These are phyloP conservation scores for Lordiphosa andalusiaca DNA, from an alignment of 2,888 invertebrate species.

Conservation along the genomic window DNA sequence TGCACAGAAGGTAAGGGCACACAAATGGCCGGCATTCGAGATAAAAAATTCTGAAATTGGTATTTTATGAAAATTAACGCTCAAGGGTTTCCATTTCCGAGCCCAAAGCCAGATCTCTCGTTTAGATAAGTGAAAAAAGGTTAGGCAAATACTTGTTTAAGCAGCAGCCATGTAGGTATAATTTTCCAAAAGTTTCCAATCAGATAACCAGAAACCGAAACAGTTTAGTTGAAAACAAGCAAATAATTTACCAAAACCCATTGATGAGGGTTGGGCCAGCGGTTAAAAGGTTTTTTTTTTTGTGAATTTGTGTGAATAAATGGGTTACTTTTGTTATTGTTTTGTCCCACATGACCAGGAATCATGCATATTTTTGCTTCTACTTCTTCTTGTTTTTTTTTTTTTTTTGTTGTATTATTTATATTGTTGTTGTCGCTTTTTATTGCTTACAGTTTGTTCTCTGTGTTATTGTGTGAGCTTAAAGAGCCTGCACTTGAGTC, in stretches of 20 bases:
- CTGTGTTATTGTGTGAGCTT: constrained; percentile 33
- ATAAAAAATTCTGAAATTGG: constrained; percentile 60
- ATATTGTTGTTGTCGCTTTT: constrained; percentile 37
- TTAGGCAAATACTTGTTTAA: constrained; percentile 59
- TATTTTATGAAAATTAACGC: constrained; percentile 74
- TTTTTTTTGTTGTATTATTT: too few relatives aligned
- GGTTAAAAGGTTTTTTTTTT: constrained; percentile 2
- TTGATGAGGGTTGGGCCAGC: constrained; percentile 51
- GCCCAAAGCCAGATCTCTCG: constrained; percentile 54
- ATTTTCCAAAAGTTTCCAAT: constrained; percentile 59
- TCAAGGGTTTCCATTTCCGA: constrained; percentile 43
- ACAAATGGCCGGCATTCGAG: constrained; percentile 1
- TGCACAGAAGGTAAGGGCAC: too few relatives aligned
- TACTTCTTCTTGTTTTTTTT: constrained; percentile 11
- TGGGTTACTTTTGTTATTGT: too few relatives aligned
- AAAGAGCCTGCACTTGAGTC: constrained; percentile 48
- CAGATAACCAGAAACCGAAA: constrained; percentile 49
- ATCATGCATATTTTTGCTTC: constrained; percentile 15
- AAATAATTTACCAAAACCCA: constrained; percentile 34
- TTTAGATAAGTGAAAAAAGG: constrained; percentile 66
- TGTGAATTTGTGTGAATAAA: constrained; percentile 1
- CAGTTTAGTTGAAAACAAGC: constrained; percentile 28
- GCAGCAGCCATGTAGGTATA: constrained; percentile 17
- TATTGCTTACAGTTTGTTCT: constrained; percentile 45
- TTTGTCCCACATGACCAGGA: constrained; percentile 5